Base-by-base conservation (phyloP, 2,113 vertebrate genomes). In the Acrocephalus kingi region DNA sequence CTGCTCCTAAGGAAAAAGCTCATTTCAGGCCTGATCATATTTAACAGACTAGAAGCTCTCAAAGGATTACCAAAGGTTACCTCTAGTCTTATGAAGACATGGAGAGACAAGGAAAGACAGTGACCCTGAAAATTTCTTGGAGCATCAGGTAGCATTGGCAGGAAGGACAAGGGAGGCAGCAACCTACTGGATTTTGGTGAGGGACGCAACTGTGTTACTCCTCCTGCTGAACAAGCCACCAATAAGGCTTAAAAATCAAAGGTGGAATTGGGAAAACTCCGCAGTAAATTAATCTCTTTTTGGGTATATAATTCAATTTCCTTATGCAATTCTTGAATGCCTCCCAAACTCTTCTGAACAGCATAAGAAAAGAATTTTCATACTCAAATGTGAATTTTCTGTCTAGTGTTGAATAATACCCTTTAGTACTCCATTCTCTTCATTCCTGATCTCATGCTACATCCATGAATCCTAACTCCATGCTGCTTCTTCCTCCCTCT, bases 201-300 rank as follows among this genome's bases (percentile, higher is more conserved):
- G 7, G 15, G 41, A 5, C 28, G 49, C 1, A 51, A 13, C 1
- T 21, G 20, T 52, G 11, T 25, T 66, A 6, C 17, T 80, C 8
- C 10, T 83, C 1, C 7, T n/a, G 9, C 16, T 4, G 7, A 63
- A 28, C 1, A 51, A 67, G n/a, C 6, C 23, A 58, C 10, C 1
- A 2, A 3, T 24, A 62, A 17, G 17, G 30, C 8, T 83, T 43
- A 41, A 6, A 76, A 54, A 39, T 45, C 28, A 67, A 72, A 15
- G 6, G 9, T 63, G 41, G 21, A 73, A 61, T 13, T 7, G 33
- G 22, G 9, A 66, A 83, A 69, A 54, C 7, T 49, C 15, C 5
- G 43, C 13, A 72, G 41, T 2, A 49, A 66, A 69, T 37, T 2
- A 75, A 82, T 13, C 5, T 54, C 15, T 2, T 51, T 56, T 59